Evolutionary conservation across 2,888 invertebrate species (phyloP), one percentile per base, ranked within the genome.

Genomic region (Tortrix viridana): DNA sequence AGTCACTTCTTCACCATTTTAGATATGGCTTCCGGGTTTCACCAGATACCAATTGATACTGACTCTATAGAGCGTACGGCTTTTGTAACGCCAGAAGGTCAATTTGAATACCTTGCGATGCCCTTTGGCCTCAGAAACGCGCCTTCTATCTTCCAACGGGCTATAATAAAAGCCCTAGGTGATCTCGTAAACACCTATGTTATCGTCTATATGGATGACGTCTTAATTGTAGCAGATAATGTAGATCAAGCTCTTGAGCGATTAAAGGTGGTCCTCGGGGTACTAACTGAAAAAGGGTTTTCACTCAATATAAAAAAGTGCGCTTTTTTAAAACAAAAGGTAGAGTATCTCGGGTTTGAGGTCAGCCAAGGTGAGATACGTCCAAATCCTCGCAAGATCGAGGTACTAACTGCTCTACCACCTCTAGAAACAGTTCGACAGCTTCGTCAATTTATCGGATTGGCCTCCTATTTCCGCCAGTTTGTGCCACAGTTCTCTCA

Each of bases 91-190:
- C 41, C 41, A 4, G 41, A 41, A 77, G 77, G 79, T 32, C 82
- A 82, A 44, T 81, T 69, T 66, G 77, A 84, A 69, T 80, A 81
- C 63, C 52, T 72, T 26, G 69, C 65, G 62, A 72, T 74, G 23
- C 84, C 81, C 0, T 85, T 85, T 73, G 83, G 84, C 6, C 62
- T 81, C 5, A 74, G 70, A 26, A 81, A 77, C 55, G 66, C 71
- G 1, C 79, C 80, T 18, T 67, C 76, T 2, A 75, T 76, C 2
- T 82, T 84, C 59, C 74, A 75, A 52, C 43, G 77, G 0, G 60
- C 65, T 1, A 12, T 56, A 1, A 32, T 49, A 1, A 47, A 65
- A 1, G 60, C 60, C 2, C 23, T 65, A 19, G 60, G 56, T 18
- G 52, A 60, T 3, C 14, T 59, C 9, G 32, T 22, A 1, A 23